These are phyloP conservation scores for Archivesica marissinica DNA, from an alignment of 1,140 invertebrate genomes.

Conservation along the genomic window DNA sequence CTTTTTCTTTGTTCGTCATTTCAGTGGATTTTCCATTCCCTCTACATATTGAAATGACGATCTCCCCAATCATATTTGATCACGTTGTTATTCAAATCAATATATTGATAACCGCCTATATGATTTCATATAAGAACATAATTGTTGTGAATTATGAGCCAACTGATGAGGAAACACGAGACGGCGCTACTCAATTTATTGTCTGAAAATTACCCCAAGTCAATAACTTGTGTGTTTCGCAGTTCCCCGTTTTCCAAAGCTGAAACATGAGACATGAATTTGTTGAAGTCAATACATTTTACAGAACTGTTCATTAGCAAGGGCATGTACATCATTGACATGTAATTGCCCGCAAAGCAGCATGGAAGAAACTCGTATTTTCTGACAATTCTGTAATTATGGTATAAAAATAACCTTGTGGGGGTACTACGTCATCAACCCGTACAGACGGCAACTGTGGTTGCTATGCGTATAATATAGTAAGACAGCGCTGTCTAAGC, in stretches of 20 bases:
- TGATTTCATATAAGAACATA: background rate
- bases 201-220: background rate
- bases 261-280: background rate
- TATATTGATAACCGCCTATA: background rate
- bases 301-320: too few relatives aligned
- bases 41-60: too few relatives aligned
- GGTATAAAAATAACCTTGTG: too few relatives aligned
- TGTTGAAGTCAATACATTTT: too few relatives aligned
- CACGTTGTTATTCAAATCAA: too few relatives aligned
- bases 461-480: too few relatives aligned
- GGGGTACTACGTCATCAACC: too few relatives aligned
- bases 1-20: background rate
- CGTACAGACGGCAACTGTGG: too few relatives aligned
- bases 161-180: conserved; percentile 6
- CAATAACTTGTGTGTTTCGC: background rate
- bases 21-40: background rate
- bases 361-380: background rate
- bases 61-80: too few relatives aligned
- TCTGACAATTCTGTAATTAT: too few relatives aligned
- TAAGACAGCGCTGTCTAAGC: too few relatives aligned
- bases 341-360: background rate
- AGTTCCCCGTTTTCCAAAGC: background rate
- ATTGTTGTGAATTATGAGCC: background rate
- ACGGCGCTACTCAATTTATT: background rate
- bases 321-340: too few relatives aligned